A percentile compares a stretch with the other conserved stretches of the same genome.
These are phyloP conservation scores for Cryptus armator DNA, from an alignment of 2,888 invertebrate species.

Conservation along the genomic window DNA sequence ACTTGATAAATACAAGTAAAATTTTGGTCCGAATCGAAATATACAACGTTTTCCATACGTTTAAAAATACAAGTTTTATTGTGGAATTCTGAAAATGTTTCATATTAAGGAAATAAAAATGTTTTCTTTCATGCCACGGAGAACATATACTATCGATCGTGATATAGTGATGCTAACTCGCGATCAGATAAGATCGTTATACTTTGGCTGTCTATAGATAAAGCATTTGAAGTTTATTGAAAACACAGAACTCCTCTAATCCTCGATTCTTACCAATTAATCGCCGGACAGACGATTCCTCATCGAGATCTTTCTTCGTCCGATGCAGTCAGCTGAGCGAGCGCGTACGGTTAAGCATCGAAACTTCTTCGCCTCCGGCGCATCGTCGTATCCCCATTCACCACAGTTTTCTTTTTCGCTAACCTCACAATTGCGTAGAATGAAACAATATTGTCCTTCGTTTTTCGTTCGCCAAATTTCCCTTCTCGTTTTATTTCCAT, in stretches of 20 bases:
- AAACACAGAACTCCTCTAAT: conserved; percentile 11
- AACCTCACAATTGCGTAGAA: not conserved
- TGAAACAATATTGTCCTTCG: not conserved
- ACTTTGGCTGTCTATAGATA: conserved; percentile 8
- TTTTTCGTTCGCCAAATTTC: not conserved
- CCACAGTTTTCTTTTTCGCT: conserved; percentile 11
- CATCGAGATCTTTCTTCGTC: conserved; percentile 53
- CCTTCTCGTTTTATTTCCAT: conserved; percentile 5
- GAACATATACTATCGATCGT: not conserved
- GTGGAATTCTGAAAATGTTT: not conserved
- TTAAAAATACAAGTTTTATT: no score
- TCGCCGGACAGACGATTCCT: conserved; percentile 55
- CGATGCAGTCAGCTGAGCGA: conserved; percentile 39
- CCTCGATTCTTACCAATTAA: conserved; percentile 55
- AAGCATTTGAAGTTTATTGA: not conserved
- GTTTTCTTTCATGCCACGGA: not conserved
- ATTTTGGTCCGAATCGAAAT: not conserved
- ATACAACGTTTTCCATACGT: not conserved
- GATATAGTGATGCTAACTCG: not conserved
- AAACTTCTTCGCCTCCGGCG: conserved; percentile 63
- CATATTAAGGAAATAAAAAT: not conserved
- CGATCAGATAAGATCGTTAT: conserved; percentile 2
- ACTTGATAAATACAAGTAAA: not conserved
- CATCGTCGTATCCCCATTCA: conserved; percentile 62
- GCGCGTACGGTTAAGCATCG: conserved; percentile 50